phyloP scores from a whole-genome alignment of 2,888 invertebrate species.

The Cristatella mucedo region DNA sequence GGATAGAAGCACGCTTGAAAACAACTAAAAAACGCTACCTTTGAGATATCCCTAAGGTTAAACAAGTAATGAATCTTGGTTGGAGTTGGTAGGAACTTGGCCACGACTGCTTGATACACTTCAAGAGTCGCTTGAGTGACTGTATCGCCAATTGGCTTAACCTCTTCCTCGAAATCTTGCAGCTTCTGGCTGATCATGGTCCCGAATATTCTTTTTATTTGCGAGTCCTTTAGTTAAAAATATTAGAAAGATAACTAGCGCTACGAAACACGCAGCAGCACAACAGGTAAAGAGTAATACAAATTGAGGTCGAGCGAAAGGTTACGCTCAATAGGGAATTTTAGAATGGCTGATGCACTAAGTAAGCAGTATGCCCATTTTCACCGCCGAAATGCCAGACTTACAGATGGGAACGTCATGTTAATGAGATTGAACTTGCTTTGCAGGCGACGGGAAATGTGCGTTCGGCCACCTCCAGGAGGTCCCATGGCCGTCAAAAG shows the following conservation, averaged over 20 bases:
- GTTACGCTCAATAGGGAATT: not conserved
- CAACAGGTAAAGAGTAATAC: not conserved
- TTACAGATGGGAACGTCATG: slow-evolving; percentile 53
- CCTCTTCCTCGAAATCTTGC: slow-evolving; percentile 58
- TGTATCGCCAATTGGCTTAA: slow-evolving; percentile 45
- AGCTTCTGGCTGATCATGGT: slow-evolving; percentile 67
- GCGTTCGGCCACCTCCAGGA: slow-evolving; percentile 38
- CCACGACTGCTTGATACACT: slow-evolving; percentile 32
- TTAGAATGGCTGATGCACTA: no score
- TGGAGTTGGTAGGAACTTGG: slow-evolving; percentile 37
- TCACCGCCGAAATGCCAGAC: slow-evolving; percentile 1
- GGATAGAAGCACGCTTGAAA: not conserved
- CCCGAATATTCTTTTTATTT: slow-evolving; percentile 53
- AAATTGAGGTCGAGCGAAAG: not conserved
- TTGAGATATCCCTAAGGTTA: slow-evolving; percentile 56
- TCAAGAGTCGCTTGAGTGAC: slow-evolving; percentile 41
- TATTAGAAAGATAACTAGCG: not conserved
- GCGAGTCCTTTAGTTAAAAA: slow-evolving; percentile 27
- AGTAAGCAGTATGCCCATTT: not conserved
- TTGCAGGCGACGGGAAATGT: slow-evolving; percentile 36
- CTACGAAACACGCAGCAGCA: not conserved
- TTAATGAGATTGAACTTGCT: slow-evolving; percentile 39
- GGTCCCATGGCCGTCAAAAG: slow-evolving; percentile 37
- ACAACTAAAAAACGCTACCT: slow-evolving; percentile 42
- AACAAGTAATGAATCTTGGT: slow-evolving; percentile 40